phyloP scores from a whole-genome alignment of 2,888 invertebrate genomes.

The Pheosia tremula region DNA sequence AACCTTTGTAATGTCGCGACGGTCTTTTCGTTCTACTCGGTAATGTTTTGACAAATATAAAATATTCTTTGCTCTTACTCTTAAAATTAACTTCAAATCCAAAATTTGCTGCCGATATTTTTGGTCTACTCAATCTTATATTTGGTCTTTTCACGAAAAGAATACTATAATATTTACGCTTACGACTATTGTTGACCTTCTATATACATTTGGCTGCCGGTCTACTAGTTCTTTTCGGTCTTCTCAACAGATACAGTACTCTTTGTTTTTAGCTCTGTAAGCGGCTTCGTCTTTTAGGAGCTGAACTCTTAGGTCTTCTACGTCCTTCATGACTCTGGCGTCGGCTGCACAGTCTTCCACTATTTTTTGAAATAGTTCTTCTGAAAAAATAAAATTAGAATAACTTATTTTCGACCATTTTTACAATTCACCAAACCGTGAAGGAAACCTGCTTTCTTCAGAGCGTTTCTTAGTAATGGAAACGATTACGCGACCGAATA shows the following conservation, averaged over 20 bases:
- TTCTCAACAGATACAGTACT: constrained; percentile 34
- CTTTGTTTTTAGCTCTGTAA: constrained; percentile 43
- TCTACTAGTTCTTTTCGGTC: background rate
- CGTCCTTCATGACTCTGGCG: constrained; percentile 54
- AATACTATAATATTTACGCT: background rate
- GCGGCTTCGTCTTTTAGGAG: constrained; percentile 55
- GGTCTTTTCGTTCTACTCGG: too few relatives aligned
- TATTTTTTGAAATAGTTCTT: constrained; percentile 77
- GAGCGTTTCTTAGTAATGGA: too few relatives aligned
- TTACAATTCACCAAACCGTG: too few relatives aligned
- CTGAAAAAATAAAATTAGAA: constrained; percentile 51
- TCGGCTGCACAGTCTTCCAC: constrained; percentile 76
- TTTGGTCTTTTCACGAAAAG: background rate
- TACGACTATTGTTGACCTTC: background rate
- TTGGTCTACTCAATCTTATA: background rate
- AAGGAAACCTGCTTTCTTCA: too few relatives aligned
- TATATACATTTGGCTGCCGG: background rate
- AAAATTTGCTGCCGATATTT: background rate
- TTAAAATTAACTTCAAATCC: background rate
- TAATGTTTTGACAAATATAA: too few relatives aligned
- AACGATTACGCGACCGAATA: too few relatives aligned
- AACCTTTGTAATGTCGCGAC: too few relatives aligned
- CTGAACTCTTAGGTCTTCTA: constrained; percentile 63
- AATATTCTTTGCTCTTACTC: too few relatives aligned
- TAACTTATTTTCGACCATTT: too few relatives aligned